Evolutionary conservation across 1,140 invertebrate genomes (phyloP).

Genomic region (Anastrepha ludens): DNA sequence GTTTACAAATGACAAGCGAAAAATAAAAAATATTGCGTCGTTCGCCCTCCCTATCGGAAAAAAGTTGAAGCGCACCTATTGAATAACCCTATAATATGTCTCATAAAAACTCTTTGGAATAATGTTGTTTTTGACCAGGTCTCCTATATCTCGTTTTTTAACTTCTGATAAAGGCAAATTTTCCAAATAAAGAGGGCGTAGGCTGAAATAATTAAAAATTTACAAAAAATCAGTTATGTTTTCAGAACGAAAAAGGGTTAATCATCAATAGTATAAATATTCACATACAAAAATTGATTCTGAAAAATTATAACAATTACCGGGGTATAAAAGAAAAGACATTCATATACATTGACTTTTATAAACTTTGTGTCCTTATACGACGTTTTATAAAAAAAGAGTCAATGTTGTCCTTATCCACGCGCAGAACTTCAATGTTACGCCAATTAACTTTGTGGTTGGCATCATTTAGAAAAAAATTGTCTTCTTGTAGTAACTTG

Average conservation of each 20-base stretch:
- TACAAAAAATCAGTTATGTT: slow-evolving; percentile 17
- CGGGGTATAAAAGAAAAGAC: background rate
- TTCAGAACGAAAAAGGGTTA: background rate
- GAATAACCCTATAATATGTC: too few species aligned
- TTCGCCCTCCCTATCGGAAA: too few species aligned
- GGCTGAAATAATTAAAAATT: slow-evolving; percentile 12
- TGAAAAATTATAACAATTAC: slow-evolving; percentile 8
- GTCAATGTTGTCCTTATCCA: slow-evolving; percentile 35
- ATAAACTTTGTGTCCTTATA: slow-evolving; percentile 40
- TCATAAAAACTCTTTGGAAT: slow-evolving; percentile 6
- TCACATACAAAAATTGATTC: background rate
- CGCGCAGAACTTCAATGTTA: slow-evolving; percentile 31
- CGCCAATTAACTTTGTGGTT: slow-evolving; percentile 39
- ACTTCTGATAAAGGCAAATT: slow-evolving; percentile 11
- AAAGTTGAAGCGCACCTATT: too few species aligned
- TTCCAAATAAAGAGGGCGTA: slow-evolving; percentile 5
- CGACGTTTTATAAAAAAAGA: slow-evolving; percentile 47
- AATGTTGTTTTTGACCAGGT: slow-evolving; percentile 6
- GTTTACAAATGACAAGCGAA: too few species aligned
- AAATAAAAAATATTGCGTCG: too few species aligned
- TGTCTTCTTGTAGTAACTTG: slow-evolving; percentile 32
- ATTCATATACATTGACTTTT: slow-evolving; percentile 34
- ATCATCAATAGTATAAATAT: slow-evolving; percentile 7
- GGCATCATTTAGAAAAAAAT: slow-evolving; percentile 18
- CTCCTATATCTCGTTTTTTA: background rate